These are phyloP conservation scores for Tribolium madens DNA, from an alignment of 1,140 invertebrate genomes.

Conservation along the genomic window DNA sequence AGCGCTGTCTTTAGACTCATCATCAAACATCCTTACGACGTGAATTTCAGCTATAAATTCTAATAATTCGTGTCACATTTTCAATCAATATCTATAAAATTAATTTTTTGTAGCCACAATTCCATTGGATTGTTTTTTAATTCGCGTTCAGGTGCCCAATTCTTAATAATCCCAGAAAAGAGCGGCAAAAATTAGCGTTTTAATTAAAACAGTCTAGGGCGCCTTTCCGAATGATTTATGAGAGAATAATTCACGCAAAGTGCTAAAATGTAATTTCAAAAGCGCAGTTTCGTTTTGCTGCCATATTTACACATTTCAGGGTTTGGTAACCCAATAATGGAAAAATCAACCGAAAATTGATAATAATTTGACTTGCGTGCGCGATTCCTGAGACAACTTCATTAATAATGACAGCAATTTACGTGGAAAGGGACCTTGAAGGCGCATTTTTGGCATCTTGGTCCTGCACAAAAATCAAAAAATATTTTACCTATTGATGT, in stretches of 20 bases:
- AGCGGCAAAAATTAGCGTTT: neutral
- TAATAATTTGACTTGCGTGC: neutral
- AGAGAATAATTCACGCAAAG: neutral
- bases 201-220: neutral
- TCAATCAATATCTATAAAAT: neutral
- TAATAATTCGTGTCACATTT: neutral
- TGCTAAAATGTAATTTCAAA: neutral
- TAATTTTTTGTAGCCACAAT: neutral
- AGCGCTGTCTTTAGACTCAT: neutral
- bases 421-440: neutral
- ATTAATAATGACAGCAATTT: neutral
- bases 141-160: neutral
- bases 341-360: no score
- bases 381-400: neutral
- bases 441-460: neutral
- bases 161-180: neutral
- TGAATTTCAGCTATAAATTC: neutral
- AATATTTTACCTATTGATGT: slow-evolving; percentile 73
- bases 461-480: neutral
- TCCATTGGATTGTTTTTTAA: neutral
- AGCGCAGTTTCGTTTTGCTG: neutral
- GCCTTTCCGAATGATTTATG: neutral
- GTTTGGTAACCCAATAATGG: neutral
- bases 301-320: neutral
- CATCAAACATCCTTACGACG: neutral